Percentiles rank a stretch among this genome's conserved stretches.
phyloP scores from a whole-genome alignment of 1,140 invertebrate genomes.

The Aporrectodea caliginosa region DNA sequence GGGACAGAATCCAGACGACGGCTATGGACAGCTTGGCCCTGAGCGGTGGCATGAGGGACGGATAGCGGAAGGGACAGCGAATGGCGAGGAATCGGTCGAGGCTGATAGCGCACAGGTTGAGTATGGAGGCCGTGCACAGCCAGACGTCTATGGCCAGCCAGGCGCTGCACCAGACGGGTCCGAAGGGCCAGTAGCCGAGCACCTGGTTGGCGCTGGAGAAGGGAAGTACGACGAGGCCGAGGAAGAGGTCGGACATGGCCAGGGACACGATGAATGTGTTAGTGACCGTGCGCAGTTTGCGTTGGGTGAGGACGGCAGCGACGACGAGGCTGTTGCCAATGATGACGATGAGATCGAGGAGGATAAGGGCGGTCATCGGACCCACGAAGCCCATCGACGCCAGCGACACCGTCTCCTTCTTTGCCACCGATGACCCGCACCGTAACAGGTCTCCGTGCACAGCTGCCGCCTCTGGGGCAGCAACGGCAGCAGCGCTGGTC shows the following conservation, averaged over 20 bases:
- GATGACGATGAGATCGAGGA: conserved; percentile 13
- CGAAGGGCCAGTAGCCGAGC: conserved; percentile 36
- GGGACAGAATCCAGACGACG: conserved; percentile 88
- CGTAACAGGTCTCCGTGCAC: background rate
- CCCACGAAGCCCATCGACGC: background rate
- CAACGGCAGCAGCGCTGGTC: too few species aligned
- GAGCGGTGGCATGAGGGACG: conserved; percentile 37
- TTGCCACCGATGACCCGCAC: background rate
- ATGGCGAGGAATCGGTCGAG: conserved; percentile 57
- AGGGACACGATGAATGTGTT: conserved; percentile 33
- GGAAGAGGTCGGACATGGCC: conserved; percentile 32
- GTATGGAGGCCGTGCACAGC: conserved; percentile 56
- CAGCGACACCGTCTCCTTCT: background rate
- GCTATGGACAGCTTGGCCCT: conserved; percentile 84
- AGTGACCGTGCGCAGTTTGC: conserved; percentile 33
- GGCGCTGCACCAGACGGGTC: conserved; percentile 47
- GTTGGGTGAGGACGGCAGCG: conserved; percentile 22
- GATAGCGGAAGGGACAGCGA: conserved; percentile 51
- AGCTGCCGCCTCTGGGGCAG: background rate
- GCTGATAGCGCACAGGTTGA: conserved; percentile 56
- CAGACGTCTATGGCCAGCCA: conserved; percentile 57
- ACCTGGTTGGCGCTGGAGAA: background rate
- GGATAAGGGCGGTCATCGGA: background rate
- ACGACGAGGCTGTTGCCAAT: conserved; percentile 35
- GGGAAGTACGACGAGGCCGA: conserved; percentile 9